phyloP scores from a whole-genome alignment of 2,797 vertebrate species.

The Acanthopagrus latus region DNA sequence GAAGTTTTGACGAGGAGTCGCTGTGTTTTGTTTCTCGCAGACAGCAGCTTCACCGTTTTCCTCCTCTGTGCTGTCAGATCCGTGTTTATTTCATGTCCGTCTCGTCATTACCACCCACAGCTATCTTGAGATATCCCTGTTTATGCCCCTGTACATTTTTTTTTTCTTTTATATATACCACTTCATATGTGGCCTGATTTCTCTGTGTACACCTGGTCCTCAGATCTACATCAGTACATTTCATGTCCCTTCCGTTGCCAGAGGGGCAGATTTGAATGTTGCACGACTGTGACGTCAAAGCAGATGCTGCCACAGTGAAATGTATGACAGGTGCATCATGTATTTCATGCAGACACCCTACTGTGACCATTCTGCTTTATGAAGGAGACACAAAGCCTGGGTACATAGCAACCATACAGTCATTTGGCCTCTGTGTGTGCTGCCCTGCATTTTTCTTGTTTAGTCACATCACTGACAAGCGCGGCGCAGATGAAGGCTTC shows the following conservation, averaged over 20 bases:
- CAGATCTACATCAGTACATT: background rate
- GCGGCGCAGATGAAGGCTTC: constrained; percentile 2
- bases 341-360: constrained; percentile 13
- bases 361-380: constrained; percentile 34
- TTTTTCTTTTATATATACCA: background rate
- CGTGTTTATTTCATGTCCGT: background rate
- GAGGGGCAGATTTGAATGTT: background rate
- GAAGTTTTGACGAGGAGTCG: background rate
- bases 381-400: background rate
- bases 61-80: background rate
- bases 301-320: background rate
- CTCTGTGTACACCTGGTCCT: background rate
- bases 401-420: background rate
- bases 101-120: background rate
- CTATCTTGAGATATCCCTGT: background rate
- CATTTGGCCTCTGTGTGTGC: background rate
- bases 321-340: constrained; percentile 9
- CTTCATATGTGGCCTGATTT: background rate
- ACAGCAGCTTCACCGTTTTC: background rate
- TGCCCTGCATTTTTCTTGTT: constrained; percentile 10
- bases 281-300: background rate
- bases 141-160: background rate
- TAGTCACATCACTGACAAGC: constrained; percentile 18
- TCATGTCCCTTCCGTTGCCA: background rate
- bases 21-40: background rate